phyloP scores from a whole-genome alignment of 92 coral and sea anemone species.

The Pocillopora grandis region DNA sequence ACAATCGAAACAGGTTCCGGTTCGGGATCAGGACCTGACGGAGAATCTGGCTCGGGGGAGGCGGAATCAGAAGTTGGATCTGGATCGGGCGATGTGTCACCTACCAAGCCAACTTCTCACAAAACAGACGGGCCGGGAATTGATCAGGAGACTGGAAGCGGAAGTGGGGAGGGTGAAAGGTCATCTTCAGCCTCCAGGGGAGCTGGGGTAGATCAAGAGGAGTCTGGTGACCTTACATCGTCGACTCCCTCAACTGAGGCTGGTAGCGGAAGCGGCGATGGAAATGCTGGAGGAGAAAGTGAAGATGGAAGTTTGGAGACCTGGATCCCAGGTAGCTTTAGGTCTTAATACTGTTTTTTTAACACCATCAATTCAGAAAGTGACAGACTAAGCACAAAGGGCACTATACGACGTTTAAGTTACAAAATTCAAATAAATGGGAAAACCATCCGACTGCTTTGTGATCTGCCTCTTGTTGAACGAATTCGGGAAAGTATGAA shows the following conservation, averaged over 20 bases:
- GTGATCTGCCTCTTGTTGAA: too few relatives aligned
- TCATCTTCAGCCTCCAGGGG: neutral
- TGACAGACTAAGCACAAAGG: too few relatives aligned
- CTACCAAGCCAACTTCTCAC: neutral
- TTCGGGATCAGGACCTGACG: constrained; percentile 49
- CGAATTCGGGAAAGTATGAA: too few relatives aligned
- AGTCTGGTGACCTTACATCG: constrained; percentile 34
- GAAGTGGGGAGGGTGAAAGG: neutral
- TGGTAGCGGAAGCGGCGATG: constrained; percentile 15
- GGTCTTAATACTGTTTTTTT: neutral
- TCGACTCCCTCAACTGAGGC: neutral
- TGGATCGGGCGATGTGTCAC: constrained; percentile 26
- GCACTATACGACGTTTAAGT: too few relatives aligned
- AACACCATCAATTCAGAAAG: too few relatives aligned
- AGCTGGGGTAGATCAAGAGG: constrained; percentile 44
- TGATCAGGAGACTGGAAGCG: constrained; percentile 56
- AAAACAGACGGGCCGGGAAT: constrained; percentile 22
- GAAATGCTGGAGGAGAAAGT: constrained; percentile 34
- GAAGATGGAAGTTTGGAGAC: constrained; percentile 25
- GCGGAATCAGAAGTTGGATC: constrained; percentile 31
- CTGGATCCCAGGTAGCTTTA: constrained; percentile 39
- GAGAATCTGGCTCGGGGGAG: constrained; percentile 49
- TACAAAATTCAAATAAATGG: too few relatives aligned
- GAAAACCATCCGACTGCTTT: too few relatives aligned
- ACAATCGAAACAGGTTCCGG: constrained; percentile 40